Evolutionary conservation across 2,888 invertebrate genomes (phyloP).

Genomic region (Tetragnatha montana): DNA sequence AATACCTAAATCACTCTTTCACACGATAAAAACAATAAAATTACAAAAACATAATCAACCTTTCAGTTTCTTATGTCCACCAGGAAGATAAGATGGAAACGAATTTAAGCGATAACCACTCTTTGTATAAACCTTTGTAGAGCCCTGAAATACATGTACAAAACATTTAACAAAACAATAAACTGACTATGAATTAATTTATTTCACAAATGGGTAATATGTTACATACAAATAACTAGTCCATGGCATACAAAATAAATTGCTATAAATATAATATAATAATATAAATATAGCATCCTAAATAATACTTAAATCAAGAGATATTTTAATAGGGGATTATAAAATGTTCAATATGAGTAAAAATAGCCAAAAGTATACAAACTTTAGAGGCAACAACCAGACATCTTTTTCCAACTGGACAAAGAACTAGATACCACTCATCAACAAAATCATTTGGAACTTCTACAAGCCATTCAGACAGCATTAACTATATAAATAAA

Average conservation of each 20-base stretch:
- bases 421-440: constrained; percentile 80
- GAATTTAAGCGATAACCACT: constrained; percentile 80
- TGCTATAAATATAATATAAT: too few relatives aligned
- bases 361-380: constrained; percentile 52
- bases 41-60: neutral
- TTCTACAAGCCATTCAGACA: constrained; percentile 95
- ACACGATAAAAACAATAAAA: neutral
- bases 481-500: constrained; percentile 81
- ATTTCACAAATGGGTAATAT: too few relatives aligned
- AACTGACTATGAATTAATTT: too few relatives aligned
- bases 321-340: neutral
- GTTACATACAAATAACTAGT: too few relatives aligned
- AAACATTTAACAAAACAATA: too few relatives aligned
- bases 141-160: constrained; percentile 79
- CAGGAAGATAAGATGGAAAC: constrained; percentile 84
- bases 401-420: constrained; percentile 88
- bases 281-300: too few relatives aligned
- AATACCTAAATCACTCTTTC: too few relatives aligned
- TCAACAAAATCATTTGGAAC: constrained; percentile 81
- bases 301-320: neutral
- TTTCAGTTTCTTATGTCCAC: constrained; percentile 78
- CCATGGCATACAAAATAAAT: too few relatives aligned
- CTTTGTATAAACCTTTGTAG: constrained; percentile 83
- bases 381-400: constrained; percentile 87
- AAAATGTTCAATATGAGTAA: neutral